Evolutionary conservation across 1,140 invertebrate species (phyloP).

Genomic region (Pinna nobilis): DNA sequence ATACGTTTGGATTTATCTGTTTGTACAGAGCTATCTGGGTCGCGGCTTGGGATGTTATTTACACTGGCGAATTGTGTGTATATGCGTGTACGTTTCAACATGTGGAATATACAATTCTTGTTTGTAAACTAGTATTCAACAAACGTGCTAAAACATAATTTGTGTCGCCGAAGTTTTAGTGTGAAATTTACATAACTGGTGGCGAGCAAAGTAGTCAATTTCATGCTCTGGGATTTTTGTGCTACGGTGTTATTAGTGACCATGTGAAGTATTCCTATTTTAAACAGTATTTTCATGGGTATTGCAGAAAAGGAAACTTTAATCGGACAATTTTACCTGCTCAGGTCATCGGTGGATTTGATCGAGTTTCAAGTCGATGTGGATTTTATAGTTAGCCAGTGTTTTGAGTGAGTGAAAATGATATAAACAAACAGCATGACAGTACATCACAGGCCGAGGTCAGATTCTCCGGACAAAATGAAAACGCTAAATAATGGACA

Average conservation of each 20-base stretch:
- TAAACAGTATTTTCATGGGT: too few species aligned
- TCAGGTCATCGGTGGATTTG: neutral
- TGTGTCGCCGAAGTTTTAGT: too few species aligned
- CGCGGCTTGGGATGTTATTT: constrained; percentile 27
- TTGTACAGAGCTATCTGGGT: constrained; percentile 18
- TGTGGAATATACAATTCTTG: too few species aligned
- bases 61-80: constrained; percentile 19
- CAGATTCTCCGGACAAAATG: constrained; percentile 20
- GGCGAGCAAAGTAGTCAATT: too few species aligned
- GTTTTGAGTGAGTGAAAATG: neutral
- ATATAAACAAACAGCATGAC: constrained; percentile 18
- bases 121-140: too few species aligned
- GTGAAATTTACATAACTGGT: too few species aligned
- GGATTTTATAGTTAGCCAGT: neutral
- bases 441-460: constrained; percentile 25
- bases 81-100: too few species aligned
- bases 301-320: too few species aligned
- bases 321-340: neutral
- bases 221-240: too few species aligned
- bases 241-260: neutral
- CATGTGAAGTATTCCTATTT: neutral
- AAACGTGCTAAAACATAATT: too few species aligned
- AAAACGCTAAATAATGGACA: neutral
- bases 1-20: constrained; percentile 24
- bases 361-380: neutral